Base-by-base conservation (phyloP, 2,888 invertebrate species). In the Agonopterix alstromeriana region DNA sequence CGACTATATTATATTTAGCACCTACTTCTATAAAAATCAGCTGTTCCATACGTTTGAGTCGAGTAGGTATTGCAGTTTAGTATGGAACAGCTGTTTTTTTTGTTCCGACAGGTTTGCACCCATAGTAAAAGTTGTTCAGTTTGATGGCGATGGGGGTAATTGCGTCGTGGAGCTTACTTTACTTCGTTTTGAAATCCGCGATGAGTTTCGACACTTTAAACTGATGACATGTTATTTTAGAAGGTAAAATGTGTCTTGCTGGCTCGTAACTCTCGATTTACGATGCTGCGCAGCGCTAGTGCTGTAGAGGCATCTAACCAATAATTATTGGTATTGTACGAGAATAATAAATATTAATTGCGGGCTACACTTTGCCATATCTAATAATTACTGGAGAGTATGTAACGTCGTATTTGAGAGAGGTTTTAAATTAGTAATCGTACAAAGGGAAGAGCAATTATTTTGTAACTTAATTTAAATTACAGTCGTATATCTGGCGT, bases 201-300 rank as follows among this genome's bases (percentile, higher is more conserved):
- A 35, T 40, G n/a, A 27, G 44, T 45, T 45, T 50, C 47, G 40
- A 48, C 51, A 53, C 46, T 46, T 48, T 42, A 46, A 27, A 44
- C 41, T 42, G 50, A 54, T 52, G 51, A 36, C 48, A 49, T 48
- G 47, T 54, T 47, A 54, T 52, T 54, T 48, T 49, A 46, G 46
- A 38, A 17, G 48, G 41, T n/a, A 50, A 50, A 48, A 43, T 43
- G 48, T 38, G 43, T 45, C 41, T 36, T 27, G 43, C 38, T 36
- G 38, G n/a, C 49, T 42, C 47, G 43, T 42, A 46, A 48, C 41
- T 45, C 46, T 46, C 48, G 38, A 51, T 48, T 48, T 48, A 46
- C 41, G 45, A 40, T 44, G 45, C 46, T 12, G 44, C 47, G 8
- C 17, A 36, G n/a, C 38, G n/a, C 38, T 3, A 38, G n/a, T 8